phyloP scores from a whole-genome alignment of 2,888 invertebrate genomes.

The Synergus gifuensis region DNA sequence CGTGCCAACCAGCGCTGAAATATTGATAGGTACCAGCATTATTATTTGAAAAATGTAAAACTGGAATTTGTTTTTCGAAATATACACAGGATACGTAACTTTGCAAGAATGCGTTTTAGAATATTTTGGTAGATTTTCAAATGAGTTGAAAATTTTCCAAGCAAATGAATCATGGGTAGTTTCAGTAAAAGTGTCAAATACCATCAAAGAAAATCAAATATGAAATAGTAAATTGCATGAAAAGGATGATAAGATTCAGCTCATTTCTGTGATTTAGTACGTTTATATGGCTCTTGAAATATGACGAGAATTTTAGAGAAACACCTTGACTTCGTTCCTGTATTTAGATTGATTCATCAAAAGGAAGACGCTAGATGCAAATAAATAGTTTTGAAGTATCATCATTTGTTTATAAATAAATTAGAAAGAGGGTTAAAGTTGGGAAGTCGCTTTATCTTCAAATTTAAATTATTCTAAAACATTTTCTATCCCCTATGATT shows the following conservation, averaged over 20 bases:
- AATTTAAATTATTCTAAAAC: neutral
- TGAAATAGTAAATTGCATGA: neutral
- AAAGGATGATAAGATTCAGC: neutral
- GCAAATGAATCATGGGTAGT: neutral
- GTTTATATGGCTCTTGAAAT: neutral
- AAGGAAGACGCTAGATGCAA: neutral
- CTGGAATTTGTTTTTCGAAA: conserved; percentile 5
- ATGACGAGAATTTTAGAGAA: neutral
- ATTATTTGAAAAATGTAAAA: neutral
- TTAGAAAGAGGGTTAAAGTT: neutral
- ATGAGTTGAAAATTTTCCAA: neutral
- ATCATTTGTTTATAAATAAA: conserved; percentile 2
- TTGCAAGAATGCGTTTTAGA: neutral
- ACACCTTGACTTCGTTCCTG: neutral
- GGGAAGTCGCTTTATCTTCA: neutral
- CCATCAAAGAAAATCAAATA: neutral
- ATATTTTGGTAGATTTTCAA: conserved; percentile 21
- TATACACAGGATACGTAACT: neutral
- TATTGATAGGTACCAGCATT: conserved; percentile 2
- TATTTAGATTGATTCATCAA: neutral
- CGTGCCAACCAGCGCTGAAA: neutral
- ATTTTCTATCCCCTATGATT: too few species aligned
- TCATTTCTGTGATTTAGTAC: neutral
- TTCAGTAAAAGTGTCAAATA: neutral
- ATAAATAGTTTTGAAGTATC: neutral